These are phyloP conservation scores for Himalopsyche kuldschensis DNA, from an alignment of 2,888 invertebrate genomes.

Conservation along the genomic window DNA sequence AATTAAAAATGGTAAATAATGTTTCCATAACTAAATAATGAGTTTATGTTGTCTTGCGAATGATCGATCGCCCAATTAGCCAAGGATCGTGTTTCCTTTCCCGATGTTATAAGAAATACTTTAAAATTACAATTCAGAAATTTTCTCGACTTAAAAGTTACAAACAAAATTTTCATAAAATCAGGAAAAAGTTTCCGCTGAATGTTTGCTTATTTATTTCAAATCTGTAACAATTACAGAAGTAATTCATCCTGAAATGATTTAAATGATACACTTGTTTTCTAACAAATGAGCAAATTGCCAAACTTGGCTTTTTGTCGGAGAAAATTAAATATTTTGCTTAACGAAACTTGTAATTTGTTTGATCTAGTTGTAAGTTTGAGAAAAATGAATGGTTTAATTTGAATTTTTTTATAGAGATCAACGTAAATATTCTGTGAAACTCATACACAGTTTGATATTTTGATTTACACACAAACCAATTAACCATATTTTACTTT, in stretches of 20 bases:
- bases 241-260: neutral
- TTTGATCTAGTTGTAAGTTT: neutral
- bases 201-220: neutral
- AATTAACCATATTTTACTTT: too few relatives aligned
- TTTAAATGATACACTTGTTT: slow-evolving; percentile 1
- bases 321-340: neutral
- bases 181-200: neutral
- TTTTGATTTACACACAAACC: too few relatives aligned
- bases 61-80: neutral
- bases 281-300: neutral
- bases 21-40: neutral
- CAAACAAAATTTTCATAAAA: neutral
- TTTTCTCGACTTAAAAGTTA: neutral
- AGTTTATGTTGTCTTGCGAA: neutral
- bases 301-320: neutral
- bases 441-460: too few relatives aligned
- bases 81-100: neutral
- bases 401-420: too few relatives aligned
- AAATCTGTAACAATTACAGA: slow-evolving; percentile 1
- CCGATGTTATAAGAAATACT: neutral
- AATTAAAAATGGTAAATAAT: neutral
- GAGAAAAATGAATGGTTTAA: too few relatives aligned
- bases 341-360: neutral
- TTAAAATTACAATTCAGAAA: neutral
- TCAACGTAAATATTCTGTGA: too few relatives aligned